These are phyloP conservation scores for Ophion costatus DNA, from an alignment of 2,888 invertebrate genomes.

Conservation along the genomic window DNA sequence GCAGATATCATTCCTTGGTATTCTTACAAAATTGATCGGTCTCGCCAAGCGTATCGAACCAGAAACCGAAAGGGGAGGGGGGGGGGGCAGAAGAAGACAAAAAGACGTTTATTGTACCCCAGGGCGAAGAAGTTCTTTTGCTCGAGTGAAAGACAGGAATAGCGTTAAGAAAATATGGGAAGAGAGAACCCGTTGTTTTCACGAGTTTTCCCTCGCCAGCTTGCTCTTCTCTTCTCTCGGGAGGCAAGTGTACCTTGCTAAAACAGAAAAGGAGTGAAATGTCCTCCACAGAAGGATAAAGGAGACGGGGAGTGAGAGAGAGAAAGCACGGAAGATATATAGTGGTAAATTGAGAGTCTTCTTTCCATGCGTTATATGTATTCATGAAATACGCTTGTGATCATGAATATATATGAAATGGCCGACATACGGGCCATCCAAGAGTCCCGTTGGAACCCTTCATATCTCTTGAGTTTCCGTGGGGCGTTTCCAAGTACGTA, in stretches of 20 bases:
- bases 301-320: conserved; percentile 36
- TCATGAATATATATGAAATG: conserved; percentile 61
- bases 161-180: conserved; percentile 40
- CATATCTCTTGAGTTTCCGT: conserved; percentile 39
- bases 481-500: conserved; percentile 1
- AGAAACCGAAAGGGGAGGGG: background rate
- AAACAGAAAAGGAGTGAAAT: conserved; percentile 52
- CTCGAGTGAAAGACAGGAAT: background rate
- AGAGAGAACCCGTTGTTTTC: conserved; percentile 37
- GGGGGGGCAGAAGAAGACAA: background rate
- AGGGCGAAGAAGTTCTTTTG: background rate
- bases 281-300: background rate
- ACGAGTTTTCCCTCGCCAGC: conserved; percentile 24
- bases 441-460: conserved; percentile 26
- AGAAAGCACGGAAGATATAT: conserved; percentile 12
- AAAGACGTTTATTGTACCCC: conserved; percentile 23
- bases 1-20: conserved; percentile 15
- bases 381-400: conserved; percentile 62
- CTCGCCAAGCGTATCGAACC: conserved; percentile 5
- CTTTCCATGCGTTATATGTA: conserved; percentile 44
- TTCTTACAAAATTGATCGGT: conserved; percentile 38
- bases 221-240: conserved; percentile 4
- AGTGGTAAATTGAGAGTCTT: conserved; percentile 27
- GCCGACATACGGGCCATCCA: conserved; percentile 44
- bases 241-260: conserved; percentile 39